Evolutionary conservation across 2,888 invertebrate species (phyloP).

Genomic region (Nasonia oneida): DNA sequence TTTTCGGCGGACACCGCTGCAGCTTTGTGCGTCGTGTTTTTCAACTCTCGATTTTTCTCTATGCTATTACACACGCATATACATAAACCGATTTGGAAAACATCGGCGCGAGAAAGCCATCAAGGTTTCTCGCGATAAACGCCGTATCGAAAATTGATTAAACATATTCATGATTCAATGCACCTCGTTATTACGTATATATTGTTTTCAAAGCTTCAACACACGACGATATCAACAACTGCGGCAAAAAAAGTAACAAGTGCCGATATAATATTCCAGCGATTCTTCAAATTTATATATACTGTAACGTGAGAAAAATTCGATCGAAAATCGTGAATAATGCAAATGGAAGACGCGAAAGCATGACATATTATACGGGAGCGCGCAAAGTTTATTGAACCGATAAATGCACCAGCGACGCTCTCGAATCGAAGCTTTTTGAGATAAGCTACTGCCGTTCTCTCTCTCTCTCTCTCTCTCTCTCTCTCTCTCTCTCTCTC

Average conservation of each 20-base stretch:
- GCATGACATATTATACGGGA: background rate
- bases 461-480: background rate
- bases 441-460: conserved; percentile 30
- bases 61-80: no score
- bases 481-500: background rate
- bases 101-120: background rate
- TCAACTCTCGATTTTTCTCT: background rate
- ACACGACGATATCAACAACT: background rate
- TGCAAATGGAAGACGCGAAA: background rate
- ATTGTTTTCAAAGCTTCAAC: background rate
- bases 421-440: conserved; percentile 44
- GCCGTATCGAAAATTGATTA: background rate
- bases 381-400: conserved; percentile 59
- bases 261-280: no score
- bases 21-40: background rate
- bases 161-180: background rate
- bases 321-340: background rate
- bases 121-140: background rate
- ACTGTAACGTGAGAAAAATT: background rate
- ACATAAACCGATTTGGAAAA: background rate
- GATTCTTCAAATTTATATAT: background rate
- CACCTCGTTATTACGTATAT: background rate
- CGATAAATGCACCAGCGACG: conserved; percentile 31
- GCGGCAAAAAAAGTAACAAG: background rate
- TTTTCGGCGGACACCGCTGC: background rate